Evolutionary conservation across 2,888 invertebrate species (phyloP), one percentile per base, ranked within the genome.

Genomic region (Pristionchus maxplancki): DNA sequence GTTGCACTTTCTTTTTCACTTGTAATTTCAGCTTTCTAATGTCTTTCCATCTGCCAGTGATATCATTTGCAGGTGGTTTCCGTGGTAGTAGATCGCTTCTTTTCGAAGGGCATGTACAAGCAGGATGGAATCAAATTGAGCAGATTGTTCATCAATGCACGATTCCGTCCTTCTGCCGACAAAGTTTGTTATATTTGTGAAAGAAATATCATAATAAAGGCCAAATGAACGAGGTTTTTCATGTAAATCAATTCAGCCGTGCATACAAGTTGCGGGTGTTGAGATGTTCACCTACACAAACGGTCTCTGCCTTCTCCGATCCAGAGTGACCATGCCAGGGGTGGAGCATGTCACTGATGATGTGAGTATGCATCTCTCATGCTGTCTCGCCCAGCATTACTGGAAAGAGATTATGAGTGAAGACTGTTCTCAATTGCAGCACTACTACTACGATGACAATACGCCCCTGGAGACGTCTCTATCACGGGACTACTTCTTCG

Each of bases 361-460:
- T 37, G 86, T 86, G n/a, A 78, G 74, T 20, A 62, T 28, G 15
- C 62, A 9, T 62, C 13, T 64, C 31, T 28, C 13, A 31, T 11
- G 62, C 24, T 62, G 37, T 11, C 24, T 40, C 37, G 31, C 17
- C 37, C n/a, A n/a, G n/a, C n/a, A n/a, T n/a, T n/a, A 9, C n/a
- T 17, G 8, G 24, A 84, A 50, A 24, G 3, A 44, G 13, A 1
- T 50, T 13, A 28, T 20, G 3, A 50, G 20, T 50, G 50, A 50
- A 9, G 20, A 17, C 15, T 44, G 44, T 31, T n/a, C n/a, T 20
- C 6, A 17, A 53, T 87, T 87, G 11, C 78, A 87, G 87, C 34
- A 74, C 31, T 87, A 87, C 62, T 87, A 87, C 87, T 87, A 87
- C 48, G 87, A 87, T 31, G 87, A 87, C 40, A 20, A 62, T 8